Conservation (phyloP, 2,113 vertebrate genomes). For the Xerus inauris region DNA sequence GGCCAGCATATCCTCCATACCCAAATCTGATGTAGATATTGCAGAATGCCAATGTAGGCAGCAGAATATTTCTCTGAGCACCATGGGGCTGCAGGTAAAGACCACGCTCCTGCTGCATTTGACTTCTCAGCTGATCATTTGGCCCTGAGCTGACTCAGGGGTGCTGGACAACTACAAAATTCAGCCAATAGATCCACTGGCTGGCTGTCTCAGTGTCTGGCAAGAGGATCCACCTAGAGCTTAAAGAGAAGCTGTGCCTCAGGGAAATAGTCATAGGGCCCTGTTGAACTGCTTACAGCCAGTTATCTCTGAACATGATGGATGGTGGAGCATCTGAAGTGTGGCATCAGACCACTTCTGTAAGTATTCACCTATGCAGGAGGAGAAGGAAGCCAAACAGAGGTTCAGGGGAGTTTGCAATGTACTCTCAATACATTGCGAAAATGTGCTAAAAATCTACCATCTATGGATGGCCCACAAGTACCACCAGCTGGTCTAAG, state of each 20-base stretch:
- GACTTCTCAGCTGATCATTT: conserved; percentile 56
- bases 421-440: conserved; percentile 75
- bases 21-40: not conserved
- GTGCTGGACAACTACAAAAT: conserved; percentile 82
- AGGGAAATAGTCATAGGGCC: conserved; percentile 91
- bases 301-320: conserved; percentile 87
- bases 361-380: not conserved
- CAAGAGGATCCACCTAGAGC: conserved; percentile 87
- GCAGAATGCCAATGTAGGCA: not conserved
- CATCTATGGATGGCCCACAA: conserved; percentile 92
- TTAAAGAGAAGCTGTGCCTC: conserved; percentile 91
- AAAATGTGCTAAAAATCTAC: conserved; percentile 91
- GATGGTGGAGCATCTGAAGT: fast-evolving
- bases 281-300: conserved; percentile 92
- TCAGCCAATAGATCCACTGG: conserved; percentile 79
- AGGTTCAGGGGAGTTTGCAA: not conserved
- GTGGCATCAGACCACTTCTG: fast-evolving
- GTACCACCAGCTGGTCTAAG: conserved; percentile 91
- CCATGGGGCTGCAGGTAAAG: not conserved
- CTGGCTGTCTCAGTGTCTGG: conserved; percentile 81
- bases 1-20: not conserved
- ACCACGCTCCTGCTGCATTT: conserved; percentile 74
- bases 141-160: conserved; percentile 43
- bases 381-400: conserved; percentile 75
- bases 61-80: not conserved